Percentiles rank a stretch among this genome's conserved stretches.
Conservation (phyloP, 2,888 invertebrate genomes). For the Rotaria sp. region DNA sequence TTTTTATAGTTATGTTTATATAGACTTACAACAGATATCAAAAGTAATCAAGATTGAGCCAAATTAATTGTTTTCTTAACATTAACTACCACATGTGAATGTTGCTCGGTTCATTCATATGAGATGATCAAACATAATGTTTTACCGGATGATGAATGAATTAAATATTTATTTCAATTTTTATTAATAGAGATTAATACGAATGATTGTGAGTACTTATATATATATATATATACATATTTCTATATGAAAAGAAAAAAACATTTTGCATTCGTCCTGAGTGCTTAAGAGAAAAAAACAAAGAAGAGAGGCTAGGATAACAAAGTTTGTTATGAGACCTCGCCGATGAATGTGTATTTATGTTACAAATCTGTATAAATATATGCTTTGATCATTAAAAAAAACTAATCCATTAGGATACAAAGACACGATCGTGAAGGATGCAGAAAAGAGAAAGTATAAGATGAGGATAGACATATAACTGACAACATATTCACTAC, state of each 20-base stretch:
- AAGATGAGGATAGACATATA: neutral
- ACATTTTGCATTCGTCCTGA: neutral
- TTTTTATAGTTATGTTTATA: neutral
- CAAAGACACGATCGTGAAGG: neutral
- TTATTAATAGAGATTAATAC: no score
- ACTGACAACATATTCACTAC: neutral
- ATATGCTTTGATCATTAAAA: slow-evolving; percentile 11
- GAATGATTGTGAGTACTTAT: no score
- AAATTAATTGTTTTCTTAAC: slow-evolving; percentile 19
- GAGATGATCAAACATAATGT: neutral
- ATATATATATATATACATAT: neutral
- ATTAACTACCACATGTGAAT: slow-evolving; percentile 10
- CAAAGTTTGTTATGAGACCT: neutral
- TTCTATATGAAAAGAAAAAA: neutral
- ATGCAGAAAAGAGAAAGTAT: neutral
- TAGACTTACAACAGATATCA: neutral
- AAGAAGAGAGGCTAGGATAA: slow-evolving; percentile 8
- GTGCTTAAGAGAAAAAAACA: neutral
- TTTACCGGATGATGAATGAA: neutral
- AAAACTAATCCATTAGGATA: slow-evolving; percentile 4
- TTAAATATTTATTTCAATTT: neutral
- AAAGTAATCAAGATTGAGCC: neutral
- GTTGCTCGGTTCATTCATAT: neutral
- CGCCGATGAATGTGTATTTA: neutral
- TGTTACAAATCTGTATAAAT: slow-evolving; percentile 24